Percentiles rank a stretch among this genome's conserved stretches.
phyloP scores from a whole-genome alignment of 2,888 invertebrate species.

The Hypomecis punctinalis region DNA sequence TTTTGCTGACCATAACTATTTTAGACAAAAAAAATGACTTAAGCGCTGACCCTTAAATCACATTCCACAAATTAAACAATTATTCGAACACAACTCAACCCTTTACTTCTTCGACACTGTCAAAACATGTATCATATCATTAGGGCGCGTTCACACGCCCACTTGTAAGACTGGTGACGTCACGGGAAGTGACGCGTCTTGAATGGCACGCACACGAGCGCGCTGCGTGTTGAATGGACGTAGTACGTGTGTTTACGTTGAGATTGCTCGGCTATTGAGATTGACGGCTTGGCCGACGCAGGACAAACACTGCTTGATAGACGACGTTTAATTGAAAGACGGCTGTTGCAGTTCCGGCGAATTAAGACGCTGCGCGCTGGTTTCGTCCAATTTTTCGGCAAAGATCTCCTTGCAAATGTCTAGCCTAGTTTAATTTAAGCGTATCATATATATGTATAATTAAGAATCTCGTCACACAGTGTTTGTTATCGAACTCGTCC shows the following conservation, averaged over 20 bases:
- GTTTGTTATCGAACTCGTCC: no score
- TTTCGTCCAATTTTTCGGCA: no score
- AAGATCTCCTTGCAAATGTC: no score
- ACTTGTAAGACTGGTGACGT: conserved; percentile 76
- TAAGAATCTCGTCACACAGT: no score
- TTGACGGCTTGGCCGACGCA: conserved; percentile 63
- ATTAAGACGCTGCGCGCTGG: conserved; percentile 53
- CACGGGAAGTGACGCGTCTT: conserved; percentile 79
- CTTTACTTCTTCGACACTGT: conserved; percentile 52
- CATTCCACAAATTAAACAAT: conserved; percentile 26
- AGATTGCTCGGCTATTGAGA: conserved; percentile 69
- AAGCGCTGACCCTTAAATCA: no score
- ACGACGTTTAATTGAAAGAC: conserved; percentile 71
- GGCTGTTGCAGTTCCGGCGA: conserved; percentile 64
- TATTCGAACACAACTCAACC: conserved; percentile 48
- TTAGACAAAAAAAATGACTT: no score
- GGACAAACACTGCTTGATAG: conserved; percentile 65
- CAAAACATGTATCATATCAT: conserved; percentile 65
- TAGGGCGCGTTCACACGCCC: conserved; percentile 74
- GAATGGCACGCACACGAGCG: conserved; percentile 73
- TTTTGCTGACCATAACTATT: no score
- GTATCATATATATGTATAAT: no score
- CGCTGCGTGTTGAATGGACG: conserved; percentile 70
- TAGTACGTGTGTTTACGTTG: conserved; percentile 57
- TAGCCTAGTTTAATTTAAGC: no score